phyloP scores from a whole-genome alignment of 37 sponge, comb jelly and placozoan genomes.

The Halisarca cf. caerulea region DNA sequence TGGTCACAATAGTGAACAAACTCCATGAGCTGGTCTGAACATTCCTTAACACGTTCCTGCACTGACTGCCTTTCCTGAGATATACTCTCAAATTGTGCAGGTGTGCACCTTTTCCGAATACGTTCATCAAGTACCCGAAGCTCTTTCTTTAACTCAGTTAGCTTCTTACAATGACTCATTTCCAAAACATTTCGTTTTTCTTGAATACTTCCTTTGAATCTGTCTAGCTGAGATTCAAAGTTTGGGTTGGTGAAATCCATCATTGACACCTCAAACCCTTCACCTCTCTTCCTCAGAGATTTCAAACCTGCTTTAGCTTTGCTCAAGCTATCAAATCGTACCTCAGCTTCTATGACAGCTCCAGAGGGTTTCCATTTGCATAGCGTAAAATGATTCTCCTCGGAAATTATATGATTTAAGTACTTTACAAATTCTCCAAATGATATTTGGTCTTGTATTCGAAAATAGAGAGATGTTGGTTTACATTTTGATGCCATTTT shows the following conservation, averaged over 20 bases:
- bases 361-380: neutral
- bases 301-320: slow-evolving; percentile 31
- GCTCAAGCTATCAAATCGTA: slow-evolving; percentile 25
- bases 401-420: neutral
- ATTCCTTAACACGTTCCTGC: slow-evolving; percentile 18
- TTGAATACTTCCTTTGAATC: slow-evolving; percentile 11
- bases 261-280: slow-evolving; percentile 6
- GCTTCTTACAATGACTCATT: slow-evolving; percentile 7
- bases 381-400: neutral
- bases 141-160: neutral
- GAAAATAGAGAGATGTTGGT: slow-evolving; percentile 3
- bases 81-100: neutral
- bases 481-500: too few relatives aligned
- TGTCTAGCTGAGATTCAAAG: neutral
- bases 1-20: slow-evolving; percentile 24
- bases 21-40: slow-evolving; percentile 21
- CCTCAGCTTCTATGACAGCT: neutral
- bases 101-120: slow-evolving; percentile 25
- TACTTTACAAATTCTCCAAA: neutral
- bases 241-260: neutral
- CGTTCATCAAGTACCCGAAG: neutral
- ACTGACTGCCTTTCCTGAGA: neutral
- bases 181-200: neutral
- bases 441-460: neutral
- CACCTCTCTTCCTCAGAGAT: neutral